Evolutionary conservation across 1,140 invertebrate genomes (phyloP).

Genomic region (Venturia canescens): DNA sequence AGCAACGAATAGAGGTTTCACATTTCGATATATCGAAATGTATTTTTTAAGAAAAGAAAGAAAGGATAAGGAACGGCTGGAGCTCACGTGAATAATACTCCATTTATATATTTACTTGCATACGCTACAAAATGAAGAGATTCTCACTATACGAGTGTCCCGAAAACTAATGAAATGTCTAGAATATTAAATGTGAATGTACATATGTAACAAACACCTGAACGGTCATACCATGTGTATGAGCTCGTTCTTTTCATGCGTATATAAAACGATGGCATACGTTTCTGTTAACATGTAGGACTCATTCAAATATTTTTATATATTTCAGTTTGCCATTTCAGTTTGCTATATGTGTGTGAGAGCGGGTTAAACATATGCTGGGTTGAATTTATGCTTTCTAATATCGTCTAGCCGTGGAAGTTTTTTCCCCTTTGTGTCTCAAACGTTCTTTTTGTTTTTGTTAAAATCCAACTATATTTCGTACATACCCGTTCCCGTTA

Average conservation of each 20-base stretch:
- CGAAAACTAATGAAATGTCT: conserved; percentile 1
- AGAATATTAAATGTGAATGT: background rate
- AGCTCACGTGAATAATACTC: background rate
- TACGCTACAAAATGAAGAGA: too few relatives aligned
- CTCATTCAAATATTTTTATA: background rate
- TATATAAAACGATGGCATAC: background rate
- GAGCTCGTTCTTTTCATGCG: background rate
- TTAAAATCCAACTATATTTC: background rate
- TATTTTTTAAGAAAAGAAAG: too few relatives aligned
- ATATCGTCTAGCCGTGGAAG: conserved; percentile 31
- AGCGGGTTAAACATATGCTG: background rate
- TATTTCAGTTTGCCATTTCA: conserved; percentile 26
- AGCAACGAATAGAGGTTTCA: too few relatives aligned
- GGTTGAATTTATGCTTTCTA: conserved; percentile 43
- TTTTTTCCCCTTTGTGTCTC: conserved; percentile 1
- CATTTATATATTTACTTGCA: background rate
- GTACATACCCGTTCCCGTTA: background rate
- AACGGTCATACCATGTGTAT: background rate
- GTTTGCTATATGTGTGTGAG: background rate
- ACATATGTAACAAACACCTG: background rate
- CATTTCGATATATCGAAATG: too few relatives aligned
- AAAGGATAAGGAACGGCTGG: background rate
- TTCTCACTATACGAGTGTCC: background rate
- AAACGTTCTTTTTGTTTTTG: background rate
- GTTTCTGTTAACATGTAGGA: background rate